Base-by-base conservation (phyloP, 2,888 invertebrate species). In the Polymixis flavicincta region DNA sequence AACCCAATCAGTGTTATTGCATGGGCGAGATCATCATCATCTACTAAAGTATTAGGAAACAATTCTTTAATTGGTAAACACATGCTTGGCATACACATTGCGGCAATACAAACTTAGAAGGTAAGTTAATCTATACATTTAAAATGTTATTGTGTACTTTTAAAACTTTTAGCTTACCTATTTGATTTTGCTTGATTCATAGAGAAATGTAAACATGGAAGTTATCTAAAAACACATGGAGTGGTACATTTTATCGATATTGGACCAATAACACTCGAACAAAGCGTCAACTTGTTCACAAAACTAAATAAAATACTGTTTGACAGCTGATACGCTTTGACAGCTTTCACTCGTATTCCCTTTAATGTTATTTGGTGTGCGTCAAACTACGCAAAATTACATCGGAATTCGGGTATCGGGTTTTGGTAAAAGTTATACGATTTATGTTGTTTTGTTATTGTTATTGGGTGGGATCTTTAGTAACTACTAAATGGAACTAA, bases 321-420 rank as follows among this genome's bases (percentile, higher is more conserved):
- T 75, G 84, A 83, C 83, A 72, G 74, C 42, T 77, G 74, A 82
- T 72, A 73, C n/a, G 57, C 52, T 71, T 68, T 74, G 76, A 80
- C 71, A 77, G 64, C 59, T 71, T 60, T 79, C 60, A 54, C 59
- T 55, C 61, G 37, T 66, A 71, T 66, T 73, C 54, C 19, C 70
- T 69, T 28, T 72, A 71, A 61, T 76, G 50, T 61, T 75, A 68
- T 82, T 75, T 68, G 60, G 59, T 73, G 63, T 65, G 50, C 72
- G 67, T 63, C 67, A 75, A 75, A 76, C 52, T 71, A 61, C 25
- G 32, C 61, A n/a, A 75, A 63, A 54, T 75, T 37, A 60, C 42
- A 68, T 69, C 57, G 54, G 55, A 45, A 71, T 72, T 72, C 45
- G 72, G 32, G 57, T 68, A 54, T 69, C 50, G 54, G 42, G 14